These are phyloP conservation scores for Lasioglossum baleicum DNA, from an alignment of 1,140 invertebrate genomes.

Conservation along the genomic window DNA sequence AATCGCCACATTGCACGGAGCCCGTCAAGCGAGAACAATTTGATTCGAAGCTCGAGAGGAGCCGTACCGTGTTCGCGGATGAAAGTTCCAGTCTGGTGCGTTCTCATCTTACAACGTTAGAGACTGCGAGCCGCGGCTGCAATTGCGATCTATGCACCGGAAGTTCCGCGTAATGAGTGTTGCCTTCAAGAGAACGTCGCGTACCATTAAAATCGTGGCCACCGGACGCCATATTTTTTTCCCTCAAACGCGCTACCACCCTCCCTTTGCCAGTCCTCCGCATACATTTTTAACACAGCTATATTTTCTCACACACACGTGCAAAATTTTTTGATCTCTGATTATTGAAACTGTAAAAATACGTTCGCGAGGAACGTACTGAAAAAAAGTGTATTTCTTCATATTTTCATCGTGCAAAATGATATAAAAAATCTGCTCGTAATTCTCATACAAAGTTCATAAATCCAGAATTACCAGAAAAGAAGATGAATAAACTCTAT, in stretches of 20 bases:
- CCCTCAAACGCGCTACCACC: not conserved
- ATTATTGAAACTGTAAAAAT: too few relatives aligned
- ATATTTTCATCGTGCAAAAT: too few relatives aligned
- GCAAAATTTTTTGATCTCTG: too few relatives aligned
- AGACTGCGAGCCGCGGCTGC: conserved; percentile 27
- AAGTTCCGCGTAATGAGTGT: conserved; percentile 39
- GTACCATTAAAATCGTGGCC: conserved; percentile 8
- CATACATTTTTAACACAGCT: too few relatives aligned
- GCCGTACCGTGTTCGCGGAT: conserved; percentile 27
- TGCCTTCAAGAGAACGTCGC: conserved; percentile 28
- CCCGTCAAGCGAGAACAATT: conserved; percentile 47
- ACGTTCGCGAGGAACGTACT: too few relatives aligned
- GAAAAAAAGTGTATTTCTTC: too few relatives aligned
- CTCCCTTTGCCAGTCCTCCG: too few relatives aligned
- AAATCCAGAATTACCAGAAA: too few relatives aligned
- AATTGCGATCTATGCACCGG: conserved; percentile 45
- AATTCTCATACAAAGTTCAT: too few relatives aligned
- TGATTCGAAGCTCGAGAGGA: conserved; percentile 53
- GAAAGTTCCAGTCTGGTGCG: conserved; percentile 54
- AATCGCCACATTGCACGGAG: conserved; percentile 29
- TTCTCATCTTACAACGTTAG: conserved; percentile 46
- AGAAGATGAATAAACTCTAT: too few relatives aligned
- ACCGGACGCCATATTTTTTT: not conserved
- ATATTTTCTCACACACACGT: too few relatives aligned
- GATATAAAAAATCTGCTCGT: too few relatives aligned